Percentiles rank a stretch among this genome's conserved stretches.
phyloP scores from a whole-genome alignment of 2,888 invertebrate species.

The Phyllotreta cruciferae region DNA sequence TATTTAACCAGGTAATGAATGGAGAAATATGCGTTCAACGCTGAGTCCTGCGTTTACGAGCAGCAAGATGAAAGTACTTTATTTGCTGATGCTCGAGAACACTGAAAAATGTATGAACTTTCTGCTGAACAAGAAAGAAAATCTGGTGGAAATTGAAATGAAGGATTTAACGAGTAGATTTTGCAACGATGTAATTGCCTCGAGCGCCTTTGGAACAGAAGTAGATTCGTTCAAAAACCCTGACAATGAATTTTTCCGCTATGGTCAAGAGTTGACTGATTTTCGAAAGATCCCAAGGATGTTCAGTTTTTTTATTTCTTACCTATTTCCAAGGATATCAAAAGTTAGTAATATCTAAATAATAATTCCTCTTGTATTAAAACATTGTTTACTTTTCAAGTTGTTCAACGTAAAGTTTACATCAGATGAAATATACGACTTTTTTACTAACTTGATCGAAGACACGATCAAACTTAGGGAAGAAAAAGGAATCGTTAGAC shows the following conservation, averaged over 20 bases:
- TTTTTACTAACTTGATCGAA: conserved; percentile 40
- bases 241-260: conserved; percentile 63
- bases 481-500: conserved; percentile 44
- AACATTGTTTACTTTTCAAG: conserved; percentile 10
- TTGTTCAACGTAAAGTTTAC: conserved; percentile 21
- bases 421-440: conserved; percentile 3
- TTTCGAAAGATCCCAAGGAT: conserved; percentile 38
- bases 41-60: conserved; percentile 54
- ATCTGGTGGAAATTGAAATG: conserved; percentile 55
- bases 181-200: conserved; percentile 65
- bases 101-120: conserved; percentile 42
- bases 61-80: conserved; percentile 56
- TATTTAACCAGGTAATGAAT: conserved; percentile 42
- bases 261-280: conserved; percentile 62
- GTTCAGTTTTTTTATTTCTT: conserved; percentile 11
- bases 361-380: not conserved
- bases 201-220: conserved; percentile 49
- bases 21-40: conserved; percentile 53
- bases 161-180: conserved; percentile 62
- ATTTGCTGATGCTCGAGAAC: conserved; percentile 45
- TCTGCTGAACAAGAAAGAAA: conserved; percentile 45
- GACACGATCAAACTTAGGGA: conserved; percentile 44
- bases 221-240: conserved; percentile 64
- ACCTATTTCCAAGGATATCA: not conserved
- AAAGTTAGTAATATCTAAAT: conserved; percentile 6